These are phyloP conservation scores for Vidua chalybeata DNA, from an alignment of 2,113 vertebrate species.

Conservation along the genomic window DNA sequence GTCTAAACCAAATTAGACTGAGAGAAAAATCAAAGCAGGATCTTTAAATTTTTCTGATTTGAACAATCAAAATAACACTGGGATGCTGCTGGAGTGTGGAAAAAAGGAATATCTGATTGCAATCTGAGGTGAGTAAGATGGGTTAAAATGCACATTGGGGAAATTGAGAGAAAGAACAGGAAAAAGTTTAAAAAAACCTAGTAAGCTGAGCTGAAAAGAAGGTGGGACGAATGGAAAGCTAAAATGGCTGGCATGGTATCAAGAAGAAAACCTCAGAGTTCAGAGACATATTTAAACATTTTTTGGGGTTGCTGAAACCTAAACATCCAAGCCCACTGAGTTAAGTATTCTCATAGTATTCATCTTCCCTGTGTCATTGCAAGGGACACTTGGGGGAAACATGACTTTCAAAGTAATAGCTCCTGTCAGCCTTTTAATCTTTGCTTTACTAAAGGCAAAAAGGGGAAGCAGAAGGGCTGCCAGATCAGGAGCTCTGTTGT, in stretches of 20 bases:
- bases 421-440: slow-evolving; percentile 15
- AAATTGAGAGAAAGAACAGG: background rate
- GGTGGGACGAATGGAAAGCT: background rate
- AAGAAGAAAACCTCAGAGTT: background rate
- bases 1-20: background rate
- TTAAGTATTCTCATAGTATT: background rate
- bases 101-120: background rate
- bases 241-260: background rate
- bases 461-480: background rate
- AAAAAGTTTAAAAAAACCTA: background rate
- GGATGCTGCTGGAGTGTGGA: background rate
- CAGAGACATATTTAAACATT: background rate
- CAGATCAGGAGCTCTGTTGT: background rate
- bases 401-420: slow-evolving; percentile 10
- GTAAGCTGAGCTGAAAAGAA: background rate
- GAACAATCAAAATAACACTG: background rate
- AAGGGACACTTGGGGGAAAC: background rate
- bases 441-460: slow-evolving; percentile 30
- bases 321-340: background rate
- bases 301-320: background rate
- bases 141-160: background rate
- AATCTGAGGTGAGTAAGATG: background rate
- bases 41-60: background rate
- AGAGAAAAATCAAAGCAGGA: background rate
- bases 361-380: background rate